A percentile compares a stretch with the other conserved stretches of the same genome.
Evolutionary conservation across 2,797 vertebrate species (phyloP).

Genomic region (Mallotus villosus): DNA sequence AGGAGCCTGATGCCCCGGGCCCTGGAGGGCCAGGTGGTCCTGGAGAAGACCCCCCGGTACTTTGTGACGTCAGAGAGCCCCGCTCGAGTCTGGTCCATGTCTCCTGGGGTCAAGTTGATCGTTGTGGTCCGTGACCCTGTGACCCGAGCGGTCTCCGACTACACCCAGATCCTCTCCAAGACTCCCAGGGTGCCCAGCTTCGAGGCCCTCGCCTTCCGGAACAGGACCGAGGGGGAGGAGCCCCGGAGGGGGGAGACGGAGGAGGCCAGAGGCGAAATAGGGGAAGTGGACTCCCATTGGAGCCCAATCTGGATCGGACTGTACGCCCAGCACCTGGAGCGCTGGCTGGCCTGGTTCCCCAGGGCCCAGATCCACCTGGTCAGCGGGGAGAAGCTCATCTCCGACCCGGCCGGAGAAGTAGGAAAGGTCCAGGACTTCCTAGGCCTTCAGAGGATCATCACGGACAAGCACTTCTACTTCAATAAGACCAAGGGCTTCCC

Average conservation of each 20-base stretch:
- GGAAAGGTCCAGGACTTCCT: conserved; percentile 47
- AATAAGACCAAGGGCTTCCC: conserved; percentile 55
- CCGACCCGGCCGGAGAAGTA: conserved; percentile 34
- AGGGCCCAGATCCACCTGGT: conserved; percentile 37
- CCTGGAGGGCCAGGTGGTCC: conserved; percentile 40
- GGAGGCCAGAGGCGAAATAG: no score
- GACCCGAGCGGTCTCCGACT: conserved; percentile 41
- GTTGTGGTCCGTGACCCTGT: conserved; percentile 45
- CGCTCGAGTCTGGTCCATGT: conserved; percentile 37
- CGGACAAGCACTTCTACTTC: conserved; percentile 56
- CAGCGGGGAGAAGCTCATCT: conserved; percentile 31
- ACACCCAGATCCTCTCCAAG: conserved; percentile 40
- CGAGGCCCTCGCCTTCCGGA: conserved; percentile 37
- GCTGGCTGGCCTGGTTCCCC: conserved; percentile 37
- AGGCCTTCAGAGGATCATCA: conserved; percentile 48
- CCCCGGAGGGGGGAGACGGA: no score
- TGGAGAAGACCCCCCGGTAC: conserved; percentile 46
- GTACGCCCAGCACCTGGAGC: conserved; percentile 35
- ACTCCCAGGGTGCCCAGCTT: conserved; percentile 27
- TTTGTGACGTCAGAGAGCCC: conserved; percentile 41
- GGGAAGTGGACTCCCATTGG: conserved; percentile 30
- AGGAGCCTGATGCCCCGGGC: conserved; percentile 42
- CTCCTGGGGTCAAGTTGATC: conserved; percentile 37
- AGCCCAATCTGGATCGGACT: conserved; percentile 41
- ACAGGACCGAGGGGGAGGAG: conserved; percentile 16